Percentiles rank a stretch among this genome's conserved stretches.
phyloP scores from a whole-genome alignment of 2,113 vertebrate species.

The Gnathonemus echidnorhynchus region DNA sequence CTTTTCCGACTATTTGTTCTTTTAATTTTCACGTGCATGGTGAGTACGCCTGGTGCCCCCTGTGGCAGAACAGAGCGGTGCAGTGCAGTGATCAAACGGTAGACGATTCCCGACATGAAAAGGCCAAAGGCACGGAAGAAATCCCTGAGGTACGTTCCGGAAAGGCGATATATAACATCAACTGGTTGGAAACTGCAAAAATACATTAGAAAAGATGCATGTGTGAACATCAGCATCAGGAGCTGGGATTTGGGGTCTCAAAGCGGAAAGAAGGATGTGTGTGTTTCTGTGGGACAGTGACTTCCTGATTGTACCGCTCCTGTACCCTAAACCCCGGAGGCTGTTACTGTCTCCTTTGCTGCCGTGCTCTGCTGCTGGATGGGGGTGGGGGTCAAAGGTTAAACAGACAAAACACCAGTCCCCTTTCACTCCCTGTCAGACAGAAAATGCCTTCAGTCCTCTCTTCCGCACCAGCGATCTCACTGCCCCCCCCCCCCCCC shows the following conservation, averaged over 20 bases:
- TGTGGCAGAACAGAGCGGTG: neutral
- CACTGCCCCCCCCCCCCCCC: neutral
- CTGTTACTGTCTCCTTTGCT: slow-evolving; percentile 46
- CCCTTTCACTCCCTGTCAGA: slow-evolving; percentile 28
- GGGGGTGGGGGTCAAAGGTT: slow-evolving; percentile 43
- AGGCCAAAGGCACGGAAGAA: neutral
- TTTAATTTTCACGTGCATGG: neutral
- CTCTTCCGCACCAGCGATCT: slow-evolving; percentile 34
- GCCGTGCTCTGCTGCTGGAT: slow-evolving; percentile 31
- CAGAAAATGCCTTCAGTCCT: slow-evolving; percentile 39
- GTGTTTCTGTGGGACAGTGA: neutral
- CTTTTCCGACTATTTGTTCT: neutral
- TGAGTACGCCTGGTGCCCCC: neutral
- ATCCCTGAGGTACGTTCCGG: neutral
- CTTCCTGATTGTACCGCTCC: neutral
- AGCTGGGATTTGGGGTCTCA: neutral
- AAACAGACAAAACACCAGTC: slow-evolving; percentile 42
- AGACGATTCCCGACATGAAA: neutral
- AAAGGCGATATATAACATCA: neutral
- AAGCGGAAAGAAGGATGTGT: slow-evolving; percentile 2
- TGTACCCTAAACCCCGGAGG: slow-evolving; percentile 45
- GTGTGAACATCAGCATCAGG: neutral
- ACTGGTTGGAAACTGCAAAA: neutral
- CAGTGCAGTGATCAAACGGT: neutral
- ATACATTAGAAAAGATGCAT: neutral